phyloP scores from a whole-genome alignment of 2,888 invertebrate species.

The Leptopilina syphax region DNA sequence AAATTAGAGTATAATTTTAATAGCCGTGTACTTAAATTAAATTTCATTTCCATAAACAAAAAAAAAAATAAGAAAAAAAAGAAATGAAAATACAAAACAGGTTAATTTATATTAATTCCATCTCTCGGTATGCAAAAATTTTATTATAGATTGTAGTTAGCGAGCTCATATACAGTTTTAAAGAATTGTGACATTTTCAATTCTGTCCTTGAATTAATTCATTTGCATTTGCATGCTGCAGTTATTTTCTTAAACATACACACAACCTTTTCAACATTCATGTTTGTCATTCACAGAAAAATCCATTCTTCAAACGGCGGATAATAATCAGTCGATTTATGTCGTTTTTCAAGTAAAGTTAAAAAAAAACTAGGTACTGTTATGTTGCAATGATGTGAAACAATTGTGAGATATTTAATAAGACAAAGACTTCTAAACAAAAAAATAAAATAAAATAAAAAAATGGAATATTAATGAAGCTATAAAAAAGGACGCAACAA shows the following conservation, averaged over 20 bases:
- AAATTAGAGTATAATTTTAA: constrained; percentile 28
- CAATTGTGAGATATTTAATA: constrained; percentile 4
- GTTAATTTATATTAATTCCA: constrained; percentile 6
- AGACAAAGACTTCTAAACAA: background rate
- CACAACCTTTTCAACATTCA: constrained; percentile 7
- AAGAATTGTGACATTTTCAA: constrained; percentile 18
- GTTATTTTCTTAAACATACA: constrained; percentile 36
- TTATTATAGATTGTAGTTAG: background rate
- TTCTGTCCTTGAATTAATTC: constrained; percentile 35
- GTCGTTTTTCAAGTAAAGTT: background rate
- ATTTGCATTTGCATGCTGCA: constrained; percentile 37
- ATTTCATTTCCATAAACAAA: constrained; percentile 15
- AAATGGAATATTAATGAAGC: constrained; percentile 15
- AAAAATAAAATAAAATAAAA: background rate
- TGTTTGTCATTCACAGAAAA: constrained; percentile 27
- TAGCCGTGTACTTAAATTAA: constrained; percentile 8
- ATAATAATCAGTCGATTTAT: constrained; percentile 33
- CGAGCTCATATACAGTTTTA: background rate
- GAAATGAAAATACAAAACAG: constrained; percentile 21
- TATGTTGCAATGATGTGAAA: constrained; percentile 24
- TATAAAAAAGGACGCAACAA: constrained; percentile 6
- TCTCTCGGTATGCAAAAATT: constrained; percentile 5
- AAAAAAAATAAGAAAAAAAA: background rate
- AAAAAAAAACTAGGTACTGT: constrained; percentile 1
- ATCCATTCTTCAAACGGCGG: constrained; percentile 11